Percentiles rank a stretch among this genome's conserved stretches.
Conservation (phyloP, 2,797 vertebrate genomes). For the Danio albolineatus region DNA sequence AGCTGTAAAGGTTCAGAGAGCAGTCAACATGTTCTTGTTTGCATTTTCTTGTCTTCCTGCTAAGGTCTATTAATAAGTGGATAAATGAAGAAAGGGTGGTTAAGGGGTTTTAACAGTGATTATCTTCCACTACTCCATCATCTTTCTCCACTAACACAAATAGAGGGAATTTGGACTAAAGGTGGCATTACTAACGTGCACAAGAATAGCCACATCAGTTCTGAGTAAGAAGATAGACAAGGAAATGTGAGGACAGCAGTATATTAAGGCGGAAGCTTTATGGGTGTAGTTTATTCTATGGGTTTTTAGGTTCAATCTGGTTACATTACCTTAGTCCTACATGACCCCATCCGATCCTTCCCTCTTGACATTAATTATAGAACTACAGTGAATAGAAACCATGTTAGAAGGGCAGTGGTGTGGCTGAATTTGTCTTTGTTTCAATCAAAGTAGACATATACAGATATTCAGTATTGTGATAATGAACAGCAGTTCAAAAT, state of each 20-base stretch:
- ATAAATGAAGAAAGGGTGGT: background rate
- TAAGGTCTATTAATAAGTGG: background rate
- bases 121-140: background rate
- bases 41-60: conserved; percentile 8
- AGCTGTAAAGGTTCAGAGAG: conserved; percentile 8
- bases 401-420: background rate
- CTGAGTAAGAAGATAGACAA: conserved; percentile 13
- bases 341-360: background rate
- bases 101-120: background rate
- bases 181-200: conserved; percentile 20
- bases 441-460: background rate
- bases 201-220: conserved; percentile 30
- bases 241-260: conserved; percentile 16
- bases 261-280: background rate
- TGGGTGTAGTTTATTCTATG: conserved; percentile 1
- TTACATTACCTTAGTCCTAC: background rate
- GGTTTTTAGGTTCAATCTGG: conserved; percentile 9
- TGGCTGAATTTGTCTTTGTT: background rate
- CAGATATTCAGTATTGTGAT: too few species aligned
- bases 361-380: background rate
- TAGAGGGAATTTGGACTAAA: conserved; percentile 20
- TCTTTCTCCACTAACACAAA: conserved; percentile 15
- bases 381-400: background rate
- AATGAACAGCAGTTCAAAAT: too few species aligned
- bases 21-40: background rate